A percentile compares a stretch with the other conserved stretches of the same genome.
Evolutionary conservation across 2,888 invertebrate species (phyloP).

Genomic region (Orchestes rusci): DNA sequence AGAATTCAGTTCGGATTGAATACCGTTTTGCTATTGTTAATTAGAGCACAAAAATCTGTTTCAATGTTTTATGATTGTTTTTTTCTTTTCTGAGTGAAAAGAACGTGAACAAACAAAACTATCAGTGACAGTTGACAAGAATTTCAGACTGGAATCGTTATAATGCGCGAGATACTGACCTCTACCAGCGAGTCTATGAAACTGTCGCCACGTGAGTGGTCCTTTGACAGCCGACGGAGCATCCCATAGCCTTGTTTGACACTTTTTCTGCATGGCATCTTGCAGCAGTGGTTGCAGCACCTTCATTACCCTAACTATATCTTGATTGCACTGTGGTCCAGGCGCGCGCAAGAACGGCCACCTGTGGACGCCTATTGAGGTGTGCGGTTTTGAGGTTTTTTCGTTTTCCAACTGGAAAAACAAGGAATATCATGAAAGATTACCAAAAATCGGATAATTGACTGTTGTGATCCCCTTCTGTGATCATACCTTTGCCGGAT

Average conservation of each 20-base stretch:
- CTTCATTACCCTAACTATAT: constrained; percentile 86
- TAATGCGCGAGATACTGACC: constrained; percentile 40
- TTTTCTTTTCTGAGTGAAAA: too few relatives aligned
- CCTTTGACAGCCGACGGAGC: constrained; percentile 88
- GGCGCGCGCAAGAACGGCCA: constrained; percentile 82
- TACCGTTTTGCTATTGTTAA: too few relatives aligned
- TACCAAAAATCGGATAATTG: too few relatives aligned
- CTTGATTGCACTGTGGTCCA: constrained; percentile 82
- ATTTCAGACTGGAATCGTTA: too few relatives aligned
- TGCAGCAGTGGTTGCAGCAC: constrained; percentile 86
- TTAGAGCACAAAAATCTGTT: too few relatives aligned
- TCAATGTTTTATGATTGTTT: too few relatives aligned
- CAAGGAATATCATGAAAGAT: too few relatives aligned
- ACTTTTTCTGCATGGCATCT: constrained; percentile 92
- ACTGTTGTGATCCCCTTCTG: too few relatives aligned
- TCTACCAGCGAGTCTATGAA: constrained; percentile 90
- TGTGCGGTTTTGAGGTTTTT: constrained; percentile 29
- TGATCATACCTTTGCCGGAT: too few relatives aligned
- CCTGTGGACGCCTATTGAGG: constrained; percentile 56
- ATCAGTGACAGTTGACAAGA: too few relatives aligned
- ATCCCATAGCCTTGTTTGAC: constrained; percentile 80
- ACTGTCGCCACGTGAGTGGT: constrained; percentile 96
- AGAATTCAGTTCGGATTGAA: neutral
- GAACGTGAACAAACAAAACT: too few relatives aligned
- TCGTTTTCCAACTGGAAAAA: constrained; percentile 32